Percentiles rank a stretch among this genome's conserved stretches.
These are phyloP conservation scores for Coryphaenoides rupestris DNA, from an alignment of 2,113 vertebrate species.

Conservation along the genomic window DNA sequence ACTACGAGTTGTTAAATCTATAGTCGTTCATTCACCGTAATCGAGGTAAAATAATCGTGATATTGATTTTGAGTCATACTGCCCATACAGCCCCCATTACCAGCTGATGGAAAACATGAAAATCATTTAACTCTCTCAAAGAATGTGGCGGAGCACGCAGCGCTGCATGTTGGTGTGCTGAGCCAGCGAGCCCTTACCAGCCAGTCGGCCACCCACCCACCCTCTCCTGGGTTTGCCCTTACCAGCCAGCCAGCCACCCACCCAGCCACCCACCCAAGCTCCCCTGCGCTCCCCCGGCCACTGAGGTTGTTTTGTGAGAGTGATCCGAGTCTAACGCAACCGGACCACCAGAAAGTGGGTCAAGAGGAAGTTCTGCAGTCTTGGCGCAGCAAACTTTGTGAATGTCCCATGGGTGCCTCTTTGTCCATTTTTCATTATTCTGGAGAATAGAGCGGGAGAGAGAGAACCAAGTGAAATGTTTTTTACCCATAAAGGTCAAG, in stretches of 20 bases:
- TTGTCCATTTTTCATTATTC: not conserved
- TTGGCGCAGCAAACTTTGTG: slow-evolving; percentile 22
- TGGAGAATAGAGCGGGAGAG: not conserved
- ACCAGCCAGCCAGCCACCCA: slow-evolving; percentile 3
- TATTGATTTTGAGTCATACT: too few relatives aligned
- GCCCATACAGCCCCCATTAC: too few relatives aligned
- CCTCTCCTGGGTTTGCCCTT: slow-evolving; percentile 4
- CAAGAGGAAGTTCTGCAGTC: slow-evolving; percentile 43
- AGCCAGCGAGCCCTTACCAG: not conserved
- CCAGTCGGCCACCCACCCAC: slow-evolving; percentile 3
- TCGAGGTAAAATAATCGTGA: too few relatives aligned
- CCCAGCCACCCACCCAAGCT: slow-evolving; percentile 10
- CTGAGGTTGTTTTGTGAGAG: slow-evolving; percentile 16
- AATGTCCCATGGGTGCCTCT: not conserved
- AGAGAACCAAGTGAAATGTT: not conserved
- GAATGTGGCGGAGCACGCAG: slow-evolving; percentile 25
- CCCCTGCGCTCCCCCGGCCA: not conserved
- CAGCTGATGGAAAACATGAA: not conserved
- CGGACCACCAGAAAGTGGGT: slow-evolving; percentile 46
- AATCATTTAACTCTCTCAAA: slow-evolving; percentile 16
- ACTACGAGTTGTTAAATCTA: too few relatives aligned
- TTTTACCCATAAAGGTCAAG: not conserved
- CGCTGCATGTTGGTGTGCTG: slow-evolving; percentile 36
- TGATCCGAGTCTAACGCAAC: slow-evolving; percentile 38
- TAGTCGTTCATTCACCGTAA: too few relatives aligned